A percentile compares a stretch with the other conserved stretches of the same genome.
Conservation (phyloP, 2,113 vertebrate species). For the Dipodomys merriami region DNA sequence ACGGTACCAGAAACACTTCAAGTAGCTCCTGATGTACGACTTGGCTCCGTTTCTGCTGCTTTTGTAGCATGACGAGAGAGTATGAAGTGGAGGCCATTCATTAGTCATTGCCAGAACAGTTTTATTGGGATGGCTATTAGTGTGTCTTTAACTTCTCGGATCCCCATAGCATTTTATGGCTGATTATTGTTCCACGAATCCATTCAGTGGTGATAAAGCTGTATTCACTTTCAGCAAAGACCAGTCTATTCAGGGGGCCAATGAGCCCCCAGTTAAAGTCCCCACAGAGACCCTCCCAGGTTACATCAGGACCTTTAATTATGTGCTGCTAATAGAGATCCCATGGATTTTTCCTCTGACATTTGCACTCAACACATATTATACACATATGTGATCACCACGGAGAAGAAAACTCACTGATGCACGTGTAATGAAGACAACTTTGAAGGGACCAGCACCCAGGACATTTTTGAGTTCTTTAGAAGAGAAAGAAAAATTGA, state of each 20-base stretch:
- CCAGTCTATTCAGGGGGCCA: conserved; percentile 63
- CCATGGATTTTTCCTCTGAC: conserved; percentile 67
- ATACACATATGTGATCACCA: conserved; percentile 55
- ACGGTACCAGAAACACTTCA: conserved; percentile 3
- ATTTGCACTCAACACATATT: conserved; percentile 58
- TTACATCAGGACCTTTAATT: conserved; percentile 68
- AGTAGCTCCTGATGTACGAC: neutral
- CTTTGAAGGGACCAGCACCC: conserved; percentile 44
- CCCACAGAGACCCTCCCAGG: conserved; percentile 44
- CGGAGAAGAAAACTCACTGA: conserved; percentile 58
- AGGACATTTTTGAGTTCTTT: conserved; percentile 56
- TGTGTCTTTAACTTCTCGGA: conserved; percentile 65
- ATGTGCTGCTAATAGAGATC: conserved; percentile 51
- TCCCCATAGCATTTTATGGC: conserved; percentile 42
- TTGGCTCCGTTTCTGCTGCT: conserved; percentile 50
- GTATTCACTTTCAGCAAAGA: conserved; percentile 48
- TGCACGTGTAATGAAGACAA: conserved; percentile 56
- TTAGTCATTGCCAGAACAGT: conserved; percentile 68
- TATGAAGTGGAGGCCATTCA: conserved; percentile 66
- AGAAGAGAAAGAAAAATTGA: conserved; percentile 49
- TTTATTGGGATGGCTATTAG: conserved; percentile 68
- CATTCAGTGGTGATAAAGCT: conserved; percentile 28
- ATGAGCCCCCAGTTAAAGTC: conserved; percentile 48
- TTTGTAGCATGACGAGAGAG: neutral
- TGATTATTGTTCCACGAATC: conserved; percentile 68